Evolutionary conservation across 1,140 invertebrate species (phyloP).

Genomic region (Hypsibius dujardini): DNA sequence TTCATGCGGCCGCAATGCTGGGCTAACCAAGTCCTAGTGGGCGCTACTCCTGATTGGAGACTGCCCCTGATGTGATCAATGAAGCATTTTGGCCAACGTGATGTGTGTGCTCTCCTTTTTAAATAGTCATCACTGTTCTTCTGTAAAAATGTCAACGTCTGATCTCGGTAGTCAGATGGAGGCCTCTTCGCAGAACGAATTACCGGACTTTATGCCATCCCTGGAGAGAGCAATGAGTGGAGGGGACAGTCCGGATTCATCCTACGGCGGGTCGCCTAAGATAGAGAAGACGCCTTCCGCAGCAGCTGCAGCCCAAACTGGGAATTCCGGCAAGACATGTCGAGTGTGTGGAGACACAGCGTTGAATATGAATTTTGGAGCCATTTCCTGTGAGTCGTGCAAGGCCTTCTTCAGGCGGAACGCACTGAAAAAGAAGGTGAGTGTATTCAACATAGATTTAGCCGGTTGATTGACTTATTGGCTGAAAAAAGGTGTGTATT

Average conservation of each 20-base stretch:
- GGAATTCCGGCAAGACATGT: slow-evolving; percentile 32
- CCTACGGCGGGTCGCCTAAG: background rate
- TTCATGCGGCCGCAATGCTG: too few relatives aligned
- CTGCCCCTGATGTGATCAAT: too few relatives aligned
- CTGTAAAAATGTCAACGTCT: too few relatives aligned
- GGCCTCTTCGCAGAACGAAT: too few relatives aligned
- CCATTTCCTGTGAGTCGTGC: slow-evolving; percentile 89
- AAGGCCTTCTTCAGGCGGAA: slow-evolving; percentile 94
- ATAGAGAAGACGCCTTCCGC: too few relatives aligned
- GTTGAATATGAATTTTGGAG: slow-evolving; percentile 93
- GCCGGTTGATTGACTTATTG: background rate
- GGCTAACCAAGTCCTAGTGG: too few relatives aligned
- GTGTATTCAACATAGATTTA: too few relatives aligned
- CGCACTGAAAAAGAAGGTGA: slow-evolving; percentile 70
- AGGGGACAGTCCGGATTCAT: background rate
- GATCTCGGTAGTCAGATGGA: too few relatives aligned
- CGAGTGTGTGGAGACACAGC: slow-evolving; percentile 76
- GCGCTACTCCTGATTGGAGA: too few relatives aligned
- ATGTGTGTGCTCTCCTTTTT: too few relatives aligned
- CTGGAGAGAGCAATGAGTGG: background rate
- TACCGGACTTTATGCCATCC: background rate
- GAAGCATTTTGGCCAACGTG: too few relatives aligned
- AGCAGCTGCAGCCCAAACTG: background rate
- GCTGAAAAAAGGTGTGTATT: slow-evolving; percentile 49
- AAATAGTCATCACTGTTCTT: too few relatives aligned